Evolutionary conservation across 2,113 vertebrate genomes (phyloP), one percentile per base, ranked within the genome.

Genomic region (Acanthisitta chloris): DNA sequence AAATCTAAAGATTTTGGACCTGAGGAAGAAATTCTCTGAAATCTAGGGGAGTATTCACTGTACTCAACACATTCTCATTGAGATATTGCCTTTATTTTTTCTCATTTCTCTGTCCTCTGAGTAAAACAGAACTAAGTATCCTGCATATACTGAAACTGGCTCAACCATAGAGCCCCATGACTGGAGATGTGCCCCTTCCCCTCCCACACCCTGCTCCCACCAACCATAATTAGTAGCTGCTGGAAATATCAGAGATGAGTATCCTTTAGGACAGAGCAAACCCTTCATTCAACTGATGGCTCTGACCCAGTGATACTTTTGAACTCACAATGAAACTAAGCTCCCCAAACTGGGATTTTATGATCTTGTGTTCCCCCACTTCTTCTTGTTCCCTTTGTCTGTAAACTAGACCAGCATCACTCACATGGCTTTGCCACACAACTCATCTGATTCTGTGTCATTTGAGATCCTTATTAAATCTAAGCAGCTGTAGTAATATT

Each of bases 361-460:
- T 57, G 29, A 54, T 24, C 10, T 48, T 2, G 0, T 5, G 9
- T 20, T 86, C 31, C 26, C 7, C 1, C 0, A 36, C 13, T 59
- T 64, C 21, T 81, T 78, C 46, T 25, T 9, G 23, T 64, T 78
- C 65, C 16, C 29, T 86, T 88, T 43, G 16, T 21, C 36, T 66
- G 15, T 45, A 67, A 80, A 67, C 12, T 38, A 54, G 36, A 87
- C 10, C n/a, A 52, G 36, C 36, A 76, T 8, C 38, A 59, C 25
- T 17, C 59, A 48, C 19, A 61, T 36, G 23, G 12, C 21, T 85
- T 76, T 89, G 19, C n/a, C 31, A 48, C 21, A 76, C 19, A 81
- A 69, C 28, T 77, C 13, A 38, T 36, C 28, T 81, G 19, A 79
- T 76, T 78, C 80, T 49, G 17, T 70, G 28, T 81, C 15, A 69